Evolutionary conservation across 2,797 vertebrate species (phyloP).

Genomic region (Catharus ustulatus): DNA sequence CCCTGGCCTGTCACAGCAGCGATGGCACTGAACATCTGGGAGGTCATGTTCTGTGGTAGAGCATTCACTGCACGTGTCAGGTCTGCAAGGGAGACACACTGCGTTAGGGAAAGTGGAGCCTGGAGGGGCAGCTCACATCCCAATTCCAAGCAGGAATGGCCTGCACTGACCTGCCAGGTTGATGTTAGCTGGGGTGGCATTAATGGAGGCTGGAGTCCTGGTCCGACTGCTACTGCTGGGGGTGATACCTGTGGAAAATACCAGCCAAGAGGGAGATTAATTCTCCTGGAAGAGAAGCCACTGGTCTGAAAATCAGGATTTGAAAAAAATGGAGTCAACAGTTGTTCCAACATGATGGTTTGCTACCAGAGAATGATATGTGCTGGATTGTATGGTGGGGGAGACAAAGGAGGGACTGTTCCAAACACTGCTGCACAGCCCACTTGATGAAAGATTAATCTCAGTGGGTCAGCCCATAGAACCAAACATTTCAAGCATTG

Average conservation of each 20-base stretch:
- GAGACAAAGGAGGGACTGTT: neutral
- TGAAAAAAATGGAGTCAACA: neutral
- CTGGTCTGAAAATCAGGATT: neutral
- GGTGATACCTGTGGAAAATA: conserved; percentile 84
- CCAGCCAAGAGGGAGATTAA: neutral
- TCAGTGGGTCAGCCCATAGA: neutral
- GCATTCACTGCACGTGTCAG: conserved; percentile 94
- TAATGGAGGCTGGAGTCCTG: conserved; percentile 94
- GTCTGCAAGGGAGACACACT: conserved; percentile 76
- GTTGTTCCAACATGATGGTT: neutral
- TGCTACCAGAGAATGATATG: neutral
- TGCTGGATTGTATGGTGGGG: neutral
- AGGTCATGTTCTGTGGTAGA: conserved; percentile 97
- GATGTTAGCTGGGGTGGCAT: conserved; percentile 96
- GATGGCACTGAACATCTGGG: conserved; percentile 98
- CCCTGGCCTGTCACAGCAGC: conserved; percentile 95
- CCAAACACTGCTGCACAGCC: neutral
- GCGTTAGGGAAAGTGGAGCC: fast-evolving
- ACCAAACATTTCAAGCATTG: neutral
- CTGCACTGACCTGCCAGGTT: conserved; percentile 90
- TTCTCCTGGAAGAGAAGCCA: neutral
- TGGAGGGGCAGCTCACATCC: neutral
- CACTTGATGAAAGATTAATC: neutral
- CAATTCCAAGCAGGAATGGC: fast-evolving
- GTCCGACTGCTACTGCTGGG: conserved; percentile 94